Conservation (phyloP, 2,888 invertebrate genomes). For the Pollenia angustigena region DNA sequence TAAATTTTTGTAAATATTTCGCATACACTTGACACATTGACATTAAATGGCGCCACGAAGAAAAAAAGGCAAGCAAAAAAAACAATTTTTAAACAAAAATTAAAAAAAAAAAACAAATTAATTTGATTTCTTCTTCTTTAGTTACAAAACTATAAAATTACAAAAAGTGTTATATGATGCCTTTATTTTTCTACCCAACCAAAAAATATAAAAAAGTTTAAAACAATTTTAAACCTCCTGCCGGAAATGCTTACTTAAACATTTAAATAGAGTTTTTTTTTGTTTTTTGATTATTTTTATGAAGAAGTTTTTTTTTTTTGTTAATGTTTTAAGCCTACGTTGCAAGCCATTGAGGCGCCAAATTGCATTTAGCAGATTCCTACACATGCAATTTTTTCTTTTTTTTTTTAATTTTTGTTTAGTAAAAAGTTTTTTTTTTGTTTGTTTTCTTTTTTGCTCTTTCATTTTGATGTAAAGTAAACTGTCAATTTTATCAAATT, state of each 20-base stretch:
- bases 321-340: slow-evolving; percentile 69
- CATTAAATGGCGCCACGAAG: slow-evolving; percentile 69
- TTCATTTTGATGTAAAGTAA: slow-evolving; percentile 69
- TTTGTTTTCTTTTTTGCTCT: slow-evolving; percentile 28
- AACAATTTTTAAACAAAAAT: slow-evolving; percentile 14
- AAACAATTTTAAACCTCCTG: slow-evolving; percentile 51
- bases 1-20: slow-evolving; percentile 68
- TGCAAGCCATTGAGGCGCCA: slow-evolving; percentile 73
- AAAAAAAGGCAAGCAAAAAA: neutral
- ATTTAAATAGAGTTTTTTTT: slow-evolving; percentile 59
- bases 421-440: slow-evolving; percentile 48
- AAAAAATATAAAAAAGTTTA: slow-evolving; percentile 22
- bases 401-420: slow-evolving; percentile 8
- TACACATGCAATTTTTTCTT: slow-evolving; percentile 67
- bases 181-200: neutral
- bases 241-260: slow-evolving; percentile 74
- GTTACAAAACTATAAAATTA: slow-evolving; percentile 56
- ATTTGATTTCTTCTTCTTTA: slow-evolving; percentile 56
- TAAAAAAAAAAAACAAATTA: slow-evolving; percentile 46
- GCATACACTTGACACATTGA: slow-evolving; percentile 73
- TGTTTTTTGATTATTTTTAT: slow-evolving; percentile 16
- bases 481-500: slow-evolving; percentile 75
- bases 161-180: slow-evolving; percentile 47
- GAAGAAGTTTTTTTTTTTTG: slow-evolving; percentile 31
- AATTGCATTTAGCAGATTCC: slow-evolving; percentile 73